Evolutionary conservation across 1,140 invertebrate species (phyloP).

Genomic region (Medauroidea extradentata): DNA sequence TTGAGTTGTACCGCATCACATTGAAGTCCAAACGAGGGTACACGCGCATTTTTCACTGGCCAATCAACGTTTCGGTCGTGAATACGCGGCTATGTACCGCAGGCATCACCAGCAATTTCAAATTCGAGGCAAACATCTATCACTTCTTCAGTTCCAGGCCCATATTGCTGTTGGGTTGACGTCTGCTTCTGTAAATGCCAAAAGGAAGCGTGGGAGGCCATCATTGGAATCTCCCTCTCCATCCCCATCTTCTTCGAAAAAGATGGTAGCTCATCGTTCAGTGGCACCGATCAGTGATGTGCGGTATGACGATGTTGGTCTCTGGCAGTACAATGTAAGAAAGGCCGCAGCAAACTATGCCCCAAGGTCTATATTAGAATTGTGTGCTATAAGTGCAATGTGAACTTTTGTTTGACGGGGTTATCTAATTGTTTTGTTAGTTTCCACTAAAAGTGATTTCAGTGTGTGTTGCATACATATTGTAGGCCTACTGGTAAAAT

Average conservation of each 20-base stretch:
- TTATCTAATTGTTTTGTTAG: not conserved
- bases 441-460: not conserved
- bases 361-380: not conserved
- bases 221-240: not conserved
- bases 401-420: not conserved
- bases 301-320: not conserved
- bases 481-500: no score
- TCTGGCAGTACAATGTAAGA: conserved; percentile 17
- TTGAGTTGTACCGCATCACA: conserved; percentile 34
- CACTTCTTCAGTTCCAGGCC: no score
- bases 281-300: not conserved
- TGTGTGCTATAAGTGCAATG: not conserved
- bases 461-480: no score
- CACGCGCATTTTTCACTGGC: conserved; percentile 42
- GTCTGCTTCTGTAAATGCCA: not conserved
- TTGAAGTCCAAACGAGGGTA: conserved; percentile 43
- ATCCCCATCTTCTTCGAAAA: not conserved
- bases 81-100: conserved; percentile 29
- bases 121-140: conserved; percentile 12
- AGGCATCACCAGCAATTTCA: conserved; percentile 2
- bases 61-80: conserved; percentile 38
- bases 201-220: not conserved
- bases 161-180: not conserved
- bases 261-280: not conserved
- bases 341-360: conserved; percentile 27